Conservation (phyloP, 2,113 vertebrate species). For the Chloebia gouldiae region DNA sequence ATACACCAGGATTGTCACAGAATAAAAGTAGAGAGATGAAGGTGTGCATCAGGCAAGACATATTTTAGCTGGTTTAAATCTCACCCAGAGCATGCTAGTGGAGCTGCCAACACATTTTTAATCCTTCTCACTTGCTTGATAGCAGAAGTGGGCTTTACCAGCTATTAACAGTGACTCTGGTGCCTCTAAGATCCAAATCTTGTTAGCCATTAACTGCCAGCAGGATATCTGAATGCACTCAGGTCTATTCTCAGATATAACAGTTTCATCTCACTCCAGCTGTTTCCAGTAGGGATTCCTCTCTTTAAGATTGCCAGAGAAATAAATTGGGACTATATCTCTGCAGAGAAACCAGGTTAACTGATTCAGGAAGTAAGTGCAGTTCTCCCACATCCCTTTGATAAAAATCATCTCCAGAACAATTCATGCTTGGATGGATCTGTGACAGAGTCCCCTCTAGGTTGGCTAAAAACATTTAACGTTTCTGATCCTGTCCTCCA, state of each 20-base stretch:
- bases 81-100: not conserved
- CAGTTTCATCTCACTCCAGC: constrained; percentile 22
- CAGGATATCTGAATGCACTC: constrained; percentile 10
- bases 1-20: not conserved
- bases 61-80: not conserved
- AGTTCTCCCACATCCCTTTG: not conserved
- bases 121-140: not conserved
- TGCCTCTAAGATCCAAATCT: constrained; percentile 18
- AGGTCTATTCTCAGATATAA: not conserved
- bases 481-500: constrained; percentile 9
- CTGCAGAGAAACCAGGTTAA: constrained; percentile 40
- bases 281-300: constrained; percentile 41
- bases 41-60: not conserved
- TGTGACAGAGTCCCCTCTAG: constrained; percentile 13
- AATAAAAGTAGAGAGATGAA: not conserved
- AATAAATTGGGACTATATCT: not conserved
- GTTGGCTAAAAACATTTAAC: constrained; percentile 2
- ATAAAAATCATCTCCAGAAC: constrained; percentile 33
- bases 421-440: constrained; percentile 21
- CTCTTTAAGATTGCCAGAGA: not conserved
- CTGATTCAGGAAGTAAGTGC: constrained; percentile 10
- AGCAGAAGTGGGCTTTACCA: constrained; percentile 25
- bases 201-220: constrained; percentile 37
- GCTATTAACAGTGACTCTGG: not conserved
- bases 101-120: not conserved